Evolutionary conservation across 2,888 invertebrate species (phyloP), one percentile per base, ranked within the genome.

Genomic region (Tinea pellionella): DNA sequence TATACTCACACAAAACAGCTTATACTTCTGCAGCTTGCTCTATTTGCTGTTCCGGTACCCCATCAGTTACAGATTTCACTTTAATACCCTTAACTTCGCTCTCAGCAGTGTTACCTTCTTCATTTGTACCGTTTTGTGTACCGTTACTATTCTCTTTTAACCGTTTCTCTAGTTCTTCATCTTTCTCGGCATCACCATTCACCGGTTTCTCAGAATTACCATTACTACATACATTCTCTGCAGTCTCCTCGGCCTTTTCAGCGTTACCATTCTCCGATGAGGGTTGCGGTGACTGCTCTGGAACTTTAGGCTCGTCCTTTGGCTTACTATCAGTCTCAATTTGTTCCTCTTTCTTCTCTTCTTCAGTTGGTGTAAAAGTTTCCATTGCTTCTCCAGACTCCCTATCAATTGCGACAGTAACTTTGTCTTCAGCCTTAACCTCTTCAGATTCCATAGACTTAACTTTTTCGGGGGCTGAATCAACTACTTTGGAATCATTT

Each of bases 1-100:
- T 2, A 13, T 15, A 47, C 47, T 47, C n/a, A 47, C 47, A 15
- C 13, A 16, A 47, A 41, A 15, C 2, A 15, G 2, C 9, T 47
- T 47, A 47, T 13, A 16, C 47, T 47, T 47, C 47, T 2, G 8
- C 15, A 16, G 47, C 47, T 9, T n/a, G 83, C 78, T 88, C 87
- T 69, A 82, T 83, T 66, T 87, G 83, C 65, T 89, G 88, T 67
- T 88, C 88, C 64, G 72, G 75, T 13, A 81, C 74, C 64, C 85
- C 85, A 61, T 82, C 37, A 37, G 1, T n/a, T 63, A 88, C 82
- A 78, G 90, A 90, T 19, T 88, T 86, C 79, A 89, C 89, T 66
- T 90, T 88, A 63, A 90, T 89, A 11, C 75, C 69, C 64, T 66
- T 69, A 32, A 59, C 61, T 18, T 56, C 55, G 13, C 51, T 47